Evolutionary conservation across 1,140 invertebrate species (phyloP).

Genomic region (Leptinotarsa lineolata): DNA sequence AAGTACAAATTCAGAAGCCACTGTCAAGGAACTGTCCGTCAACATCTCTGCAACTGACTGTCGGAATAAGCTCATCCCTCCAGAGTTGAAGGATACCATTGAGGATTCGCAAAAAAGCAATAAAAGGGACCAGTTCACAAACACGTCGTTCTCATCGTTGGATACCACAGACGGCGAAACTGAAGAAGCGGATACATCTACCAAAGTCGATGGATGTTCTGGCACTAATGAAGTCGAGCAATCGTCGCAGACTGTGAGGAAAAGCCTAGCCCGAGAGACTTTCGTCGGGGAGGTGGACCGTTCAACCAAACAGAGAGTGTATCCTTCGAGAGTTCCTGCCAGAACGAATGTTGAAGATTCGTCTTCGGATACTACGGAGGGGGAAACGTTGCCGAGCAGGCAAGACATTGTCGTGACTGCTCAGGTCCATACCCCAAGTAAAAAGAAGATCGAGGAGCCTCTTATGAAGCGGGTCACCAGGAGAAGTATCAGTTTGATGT

Average conservation of each 20-base stretch:
- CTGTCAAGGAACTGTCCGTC: no score
- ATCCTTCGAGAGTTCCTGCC: background rate
- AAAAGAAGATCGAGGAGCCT: background rate
- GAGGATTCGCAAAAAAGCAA: background rate
- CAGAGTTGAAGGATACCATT: no score
- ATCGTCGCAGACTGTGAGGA: background rate
- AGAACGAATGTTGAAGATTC: background rate
- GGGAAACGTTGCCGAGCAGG: background rate
- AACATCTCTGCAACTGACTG: no score
- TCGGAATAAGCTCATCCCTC: no score
- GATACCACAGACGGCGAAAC: constrained; percentile 2
- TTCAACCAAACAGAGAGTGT: background rate
- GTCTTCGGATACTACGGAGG: constrained; percentile 11
- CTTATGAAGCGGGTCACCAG: constrained; percentile 8
- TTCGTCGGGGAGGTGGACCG: background rate
- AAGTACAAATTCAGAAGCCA: background rate
- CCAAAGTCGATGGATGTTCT: background rate
- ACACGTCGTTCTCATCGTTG: background rate
- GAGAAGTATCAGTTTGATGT: constrained; percentile 9
- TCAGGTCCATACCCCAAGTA: background rate
- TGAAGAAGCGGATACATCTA: background rate
- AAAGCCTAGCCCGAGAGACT: background rate
- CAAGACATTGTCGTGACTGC: constrained; percentile 13
- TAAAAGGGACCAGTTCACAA: background rate
- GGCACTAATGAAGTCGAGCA: background rate